Percentiles rank a stretch among this genome's conserved stretches.
Evolutionary conservation across 2,888 invertebrate species (phyloP).

Genomic region (Oxystoma pomonae): DNA sequence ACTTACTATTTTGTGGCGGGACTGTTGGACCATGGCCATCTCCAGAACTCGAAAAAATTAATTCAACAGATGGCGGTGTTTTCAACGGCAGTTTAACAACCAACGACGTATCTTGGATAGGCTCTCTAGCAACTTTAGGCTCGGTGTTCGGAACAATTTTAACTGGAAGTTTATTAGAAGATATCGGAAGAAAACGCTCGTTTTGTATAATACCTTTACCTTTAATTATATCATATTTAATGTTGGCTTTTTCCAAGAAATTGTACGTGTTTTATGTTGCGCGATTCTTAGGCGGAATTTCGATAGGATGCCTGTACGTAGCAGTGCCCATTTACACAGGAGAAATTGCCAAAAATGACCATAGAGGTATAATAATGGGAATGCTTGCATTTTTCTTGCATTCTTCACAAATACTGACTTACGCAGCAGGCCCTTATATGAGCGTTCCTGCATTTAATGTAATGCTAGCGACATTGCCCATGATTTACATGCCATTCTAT

Average conservation of each 20-base stretch:
- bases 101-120: constrained; percentile 48
- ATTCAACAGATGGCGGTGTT: constrained; percentile 36
- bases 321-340: constrained; percentile 82
- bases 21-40: constrained; percentile 40
- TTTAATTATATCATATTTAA: constrained; percentile 66
- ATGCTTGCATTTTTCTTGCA: constrained; percentile 72
- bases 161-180: constrained; percentile 62
- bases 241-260: constrained; percentile 55
- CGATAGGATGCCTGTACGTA: constrained; percentile 65
- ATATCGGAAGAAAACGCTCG: constrained; percentile 63
- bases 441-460: constrained; percentile 60
- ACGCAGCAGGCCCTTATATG: constrained; percentile 67
- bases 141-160: constrained; percentile 58
- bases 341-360: constrained; percentile 76
- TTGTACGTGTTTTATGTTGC: constrained; percentile 55
- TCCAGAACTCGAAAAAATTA: constrained; percentile 26
- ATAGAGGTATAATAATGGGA: constrained; percentile 79
- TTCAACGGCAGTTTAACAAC: constrained; percentile 33
- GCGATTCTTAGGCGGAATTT: constrained; percentile 59
- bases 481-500: constrained; percentile 52
- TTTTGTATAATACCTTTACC: constrained; percentile 57
- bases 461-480: constrained; percentile 51
- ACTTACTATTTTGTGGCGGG: neutral
- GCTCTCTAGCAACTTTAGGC: constrained; percentile 45
- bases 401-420: constrained; percentile 65